Base-by-base conservation (phyloP, 2,888 invertebrate species). In the Lutraria lutraria region DNA sequence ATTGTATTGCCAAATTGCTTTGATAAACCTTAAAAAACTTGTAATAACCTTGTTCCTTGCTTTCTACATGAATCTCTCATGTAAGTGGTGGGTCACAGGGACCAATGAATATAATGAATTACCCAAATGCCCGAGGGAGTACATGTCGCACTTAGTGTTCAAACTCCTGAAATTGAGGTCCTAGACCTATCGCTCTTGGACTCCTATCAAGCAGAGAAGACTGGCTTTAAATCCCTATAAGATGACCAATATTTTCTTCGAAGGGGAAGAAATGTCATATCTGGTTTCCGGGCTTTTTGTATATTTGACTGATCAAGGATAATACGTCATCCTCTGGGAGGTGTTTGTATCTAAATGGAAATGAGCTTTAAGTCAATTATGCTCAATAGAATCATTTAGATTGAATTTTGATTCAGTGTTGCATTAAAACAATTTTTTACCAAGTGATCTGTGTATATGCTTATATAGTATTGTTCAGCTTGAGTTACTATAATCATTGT, bases 271-370 rank as follows among this genome's bases (percentile, higher is more conserved):
- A 68, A n/a, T 25, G 63, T 68, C 63, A 68, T 68, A 25, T 68
- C 63, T 25, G 25, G 63, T 68, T n/a, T n/a, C n/a, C n/a, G 25
- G 63, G 29, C 76, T 31, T 21, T 15, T 6, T 76, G 76, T 31
- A 31, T 76, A 15, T 21, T 19, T 2, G 76, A 76, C 31, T 31
- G 76, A 76, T 76, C 31, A 31, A 34, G 19, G 76, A 34, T 76
- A 76, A 34, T 3, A 76, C 19, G 0, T 12, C 12, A 34, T 83
- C 79, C 63, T 29, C 1, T 13, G 83, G 76, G 87, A 83, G 21
- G 25, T 68, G 60, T n/a, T 52, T 53, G 54, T 63, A 76, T 87
- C 87, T 87, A 87, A 83, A 87, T 87, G 87, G 83, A 87, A 87
- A 87, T 87, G 60, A 87, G 81, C 29, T 53, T 0, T n/a, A n/a